Base-by-base conservation (phyloP, 2,888 invertebrate genomes). In the Hemaris fuciformis region DNA sequence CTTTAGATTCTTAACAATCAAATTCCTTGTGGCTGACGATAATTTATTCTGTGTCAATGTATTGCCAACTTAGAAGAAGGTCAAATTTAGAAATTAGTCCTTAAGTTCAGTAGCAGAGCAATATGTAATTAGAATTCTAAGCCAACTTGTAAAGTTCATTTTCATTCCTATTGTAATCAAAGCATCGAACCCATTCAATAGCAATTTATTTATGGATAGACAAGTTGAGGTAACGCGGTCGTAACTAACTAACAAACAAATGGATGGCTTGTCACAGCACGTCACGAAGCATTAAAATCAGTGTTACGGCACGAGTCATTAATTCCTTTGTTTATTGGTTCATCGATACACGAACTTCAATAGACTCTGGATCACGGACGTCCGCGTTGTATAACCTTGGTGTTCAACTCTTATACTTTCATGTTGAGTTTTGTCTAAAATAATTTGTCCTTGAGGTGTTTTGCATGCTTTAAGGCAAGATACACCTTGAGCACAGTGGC, bases 231-330 rank as follows among this genome's bases (percentile, higher is more conserved):
- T 48, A 23, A 25, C 15, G 48, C 60, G 25, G 38, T 48, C 48
- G 15, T 68, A 68, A 66, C 64, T 65, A 66, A 74, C 70, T 68
- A 69, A 69, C 70, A 69, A 76, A 73, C 74, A 78, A 79, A 81
- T 76, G 75, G 76, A 80, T 75, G 76, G 76, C 77, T 80, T 83
- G 84, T 84, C 81, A 80, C 72, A 75, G 78, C 72, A 80, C 83
- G 87, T 85, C 87, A 86, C 85, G 85, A 87, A 83, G 85, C 83
- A 87, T 89, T 88, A 89, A 84, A 88, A 89, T 84, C 87, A 83
- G 87, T 87, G 88, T 89, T 88, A 73, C 81, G 73, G 83, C 84
- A 86, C 87, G 88, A 87, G 66, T 84, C 89, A 88, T 90, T 89
- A 88, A 85, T 84, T 88, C 77, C 72, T 67, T 76, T 84, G 85